These are phyloP conservation scores for Cataglyphis livida DNA, from an alignment of 2,888 invertebrate genomes.

Conservation along the genomic window DNA sequence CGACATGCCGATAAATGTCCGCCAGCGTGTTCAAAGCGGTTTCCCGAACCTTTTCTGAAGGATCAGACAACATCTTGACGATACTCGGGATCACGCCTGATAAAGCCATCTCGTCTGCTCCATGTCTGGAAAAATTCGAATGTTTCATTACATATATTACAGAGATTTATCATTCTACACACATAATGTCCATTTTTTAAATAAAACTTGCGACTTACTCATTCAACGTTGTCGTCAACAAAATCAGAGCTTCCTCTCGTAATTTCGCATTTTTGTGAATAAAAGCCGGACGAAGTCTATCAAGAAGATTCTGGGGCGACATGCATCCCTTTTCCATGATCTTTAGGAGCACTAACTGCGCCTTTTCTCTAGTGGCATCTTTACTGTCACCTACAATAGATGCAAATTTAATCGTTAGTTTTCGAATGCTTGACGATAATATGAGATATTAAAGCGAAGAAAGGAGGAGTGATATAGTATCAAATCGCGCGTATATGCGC, in stretches of 20 bases:
- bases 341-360: slow-evolving; percentile 90
- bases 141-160: neutral
- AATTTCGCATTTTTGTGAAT: slow-evolving; percentile 97
- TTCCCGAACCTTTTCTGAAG: slow-evolving; percentile 94
- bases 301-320: slow-evolving; percentile 90
- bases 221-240: slow-evolving; percentile 93
- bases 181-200: neutral
- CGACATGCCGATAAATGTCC: slow-evolving; percentile 97
- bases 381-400: slow-evolving; percentile 87
- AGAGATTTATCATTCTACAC: neutral
- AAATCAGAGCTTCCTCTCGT: slow-evolving; percentile 94
- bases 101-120: slow-evolving; percentile 93
- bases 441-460: neutral
- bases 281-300: slow-evolving; percentile 90
- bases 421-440: neutral
- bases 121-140: slow-evolving; percentile 88
- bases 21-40: slow-evolving; percentile 94
- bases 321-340: slow-evolving; percentile 91
- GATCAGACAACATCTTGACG: slow-evolving; percentile 94
- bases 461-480: neutral
- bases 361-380: slow-evolving; percentile 90
- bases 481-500: neutral
- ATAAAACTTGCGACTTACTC: slow-evolving; percentile 88
- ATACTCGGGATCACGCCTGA: slow-evolving; percentile 94
- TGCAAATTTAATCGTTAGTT: slow-evolving; percentile 3